Base-by-base conservation (phyloP, 2,797 vertebrate genomes). In the Phataginus tetradactyla region DNA sequence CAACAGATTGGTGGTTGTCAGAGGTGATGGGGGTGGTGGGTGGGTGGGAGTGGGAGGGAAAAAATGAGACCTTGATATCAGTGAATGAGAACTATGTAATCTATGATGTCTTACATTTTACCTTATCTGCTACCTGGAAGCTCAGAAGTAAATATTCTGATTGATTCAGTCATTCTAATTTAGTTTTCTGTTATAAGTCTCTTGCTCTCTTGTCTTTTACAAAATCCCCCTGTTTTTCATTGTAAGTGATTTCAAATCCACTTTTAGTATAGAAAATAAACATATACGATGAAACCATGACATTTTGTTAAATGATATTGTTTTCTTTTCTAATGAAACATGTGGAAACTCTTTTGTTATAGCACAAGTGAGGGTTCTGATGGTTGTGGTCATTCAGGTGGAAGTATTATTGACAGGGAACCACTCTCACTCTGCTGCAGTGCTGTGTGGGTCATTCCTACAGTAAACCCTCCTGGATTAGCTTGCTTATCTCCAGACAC, bases 401-500 rank as follows among this genome's bases (percentile, higher is more conserved):
- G 75, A 80, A 86, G 27, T 55, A 27, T 80, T 79, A 78, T 8
- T 90, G 91, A 93, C 69, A 83, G 91, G 69, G 79, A 92, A 92
- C 42, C 51, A 57, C n/a, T 90, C 15, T 88, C 21, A 1, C 49
- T 83, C 59, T 90, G 7, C 34, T 61, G 66, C 32, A 95, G 91
- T 34, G 86, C 78, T 74, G 0, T 68, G 87, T 53, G 51, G 81
- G 64, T 75, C 8, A 55, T 83, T 96, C 53, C 13, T 74, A 45
- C 34, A 55, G 84, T 49, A 90, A 90, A 39, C 69, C 85, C 92
- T 81, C 8, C 64, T 32, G 57, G 93, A 96, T 66, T 88, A 78
- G 79, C 74, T 91, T 1, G 6, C 94, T 95, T 59, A 34, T 96
- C 81, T 92, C 95, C 42, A 96, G 97, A 90, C 20, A 61, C 51